phyloP scores from a whole-genome alignment of 2,888 invertebrate species.

The Aphidius colemani region DNA sequence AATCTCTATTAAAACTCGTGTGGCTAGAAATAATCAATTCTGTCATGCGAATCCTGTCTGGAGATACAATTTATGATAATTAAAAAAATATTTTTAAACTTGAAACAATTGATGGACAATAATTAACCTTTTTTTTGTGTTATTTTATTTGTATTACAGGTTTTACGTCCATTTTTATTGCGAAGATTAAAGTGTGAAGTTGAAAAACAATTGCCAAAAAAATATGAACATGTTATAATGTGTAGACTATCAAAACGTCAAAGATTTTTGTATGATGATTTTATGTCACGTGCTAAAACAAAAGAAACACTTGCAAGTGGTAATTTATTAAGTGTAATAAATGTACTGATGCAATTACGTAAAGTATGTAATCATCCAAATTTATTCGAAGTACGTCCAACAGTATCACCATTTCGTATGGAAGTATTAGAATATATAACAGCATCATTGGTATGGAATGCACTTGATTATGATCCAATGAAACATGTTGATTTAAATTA shows the following conservation, averaged over 20 bases:
- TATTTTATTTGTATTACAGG: conserved; percentile 62
- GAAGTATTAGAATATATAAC: conserved; percentile 73
- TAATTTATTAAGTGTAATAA: conserved; percentile 92
- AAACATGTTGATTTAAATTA: conserved; percentile 71
- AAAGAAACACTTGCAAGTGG: conserved; percentile 91
- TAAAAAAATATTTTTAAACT: neutral
- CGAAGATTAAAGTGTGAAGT: conserved; percentile 92
- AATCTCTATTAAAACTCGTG: conserved; percentile 56
- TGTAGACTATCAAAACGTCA: conserved; percentile 95
- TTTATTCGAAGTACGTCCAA: conserved; percentile 95
- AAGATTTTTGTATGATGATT: conserved; percentile 97
- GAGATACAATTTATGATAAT: conserved; percentile 46
- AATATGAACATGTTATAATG: conserved; percentile 93
- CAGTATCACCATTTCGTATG: conserved; percentile 91
- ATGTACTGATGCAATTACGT: conserved; percentile 94
- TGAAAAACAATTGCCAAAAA: conserved; percentile 96
- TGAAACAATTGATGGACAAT: too few species aligned
- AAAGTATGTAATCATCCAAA: conserved; percentile 99
- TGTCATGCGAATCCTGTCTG: conserved; percentile 56
- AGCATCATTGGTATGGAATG: conserved; percentile 74
- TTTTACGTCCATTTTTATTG: conserved; percentile 90
- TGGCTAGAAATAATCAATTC: conserved; percentile 45
- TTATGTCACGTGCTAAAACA: conserved; percentile 96
- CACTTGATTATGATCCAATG: conserved; percentile 75
- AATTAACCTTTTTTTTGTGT: conserved; percentile 10